Percentiles rank a stretch among this genome's conserved stretches.
phyloP scores from a whole-genome alignment of 2,113 vertebrate species.

The Ahaetulla prasina region DNA sequence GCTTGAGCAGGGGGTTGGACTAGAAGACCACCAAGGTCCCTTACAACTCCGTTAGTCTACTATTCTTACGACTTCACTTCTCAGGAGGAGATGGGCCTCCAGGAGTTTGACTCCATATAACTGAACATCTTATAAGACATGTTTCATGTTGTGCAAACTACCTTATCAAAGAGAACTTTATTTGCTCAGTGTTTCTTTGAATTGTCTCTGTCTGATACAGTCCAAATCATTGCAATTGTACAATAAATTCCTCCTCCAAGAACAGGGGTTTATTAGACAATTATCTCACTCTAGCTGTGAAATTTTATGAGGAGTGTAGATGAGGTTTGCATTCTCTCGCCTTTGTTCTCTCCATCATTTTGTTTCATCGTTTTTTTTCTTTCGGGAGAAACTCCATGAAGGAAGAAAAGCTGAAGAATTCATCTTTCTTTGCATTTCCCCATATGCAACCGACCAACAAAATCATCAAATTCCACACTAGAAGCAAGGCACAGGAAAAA shows the following conservation, averaged over 20 bases:
- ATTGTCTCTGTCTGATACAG: neutral
- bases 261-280: neutral
- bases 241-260: neutral
- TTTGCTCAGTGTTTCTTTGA: neutral
- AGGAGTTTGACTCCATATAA: neutral
- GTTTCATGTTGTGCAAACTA: neutral
- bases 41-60: too few species aligned
- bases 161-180: neutral
- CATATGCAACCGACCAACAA: neutral
- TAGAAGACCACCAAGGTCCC: too few species aligned
- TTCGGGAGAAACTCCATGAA: neutral
- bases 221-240: neutral
- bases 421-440: neutral
- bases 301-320: neutral
- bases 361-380: neutral
- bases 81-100: too few species aligned
- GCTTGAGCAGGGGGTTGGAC: too few species aligned
- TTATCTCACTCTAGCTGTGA: neutral
- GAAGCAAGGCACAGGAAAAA: neutral
- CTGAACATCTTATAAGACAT: neutral
- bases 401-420: neutral
- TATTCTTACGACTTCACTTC: too few species aligned
- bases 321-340: neutral
- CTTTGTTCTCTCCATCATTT: neutral
- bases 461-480: neutral